These are phyloP conservation scores for Capromys pilorides DNA, from an alignment of 2,797 vertebrate species.

Conservation along the genomic window DNA sequence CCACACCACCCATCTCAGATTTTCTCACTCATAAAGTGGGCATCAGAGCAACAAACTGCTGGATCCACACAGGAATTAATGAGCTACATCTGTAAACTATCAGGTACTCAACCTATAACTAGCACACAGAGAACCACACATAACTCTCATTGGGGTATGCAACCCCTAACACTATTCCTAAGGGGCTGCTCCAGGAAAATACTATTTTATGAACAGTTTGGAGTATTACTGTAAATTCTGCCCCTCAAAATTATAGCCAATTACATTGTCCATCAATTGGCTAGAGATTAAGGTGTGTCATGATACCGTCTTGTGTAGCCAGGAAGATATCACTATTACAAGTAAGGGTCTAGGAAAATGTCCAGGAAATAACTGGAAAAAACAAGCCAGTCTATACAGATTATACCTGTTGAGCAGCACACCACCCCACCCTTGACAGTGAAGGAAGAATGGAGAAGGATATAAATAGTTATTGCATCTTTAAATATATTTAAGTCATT, in stretches of 20 bases:
- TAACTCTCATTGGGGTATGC: neutral
- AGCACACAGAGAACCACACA: neutral
- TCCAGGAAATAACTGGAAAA: neutral
- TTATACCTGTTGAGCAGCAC: neutral
- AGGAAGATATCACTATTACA: neutral
- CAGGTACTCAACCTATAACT: too few relatives aligned
- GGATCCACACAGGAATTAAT: neutral
- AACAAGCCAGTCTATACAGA: neutral
- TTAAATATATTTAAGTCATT: slow-evolving; percentile 11
- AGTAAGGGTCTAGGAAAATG: neutral
- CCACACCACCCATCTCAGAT: neutral
- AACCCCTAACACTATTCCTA: neutral
- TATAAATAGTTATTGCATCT: neutral
- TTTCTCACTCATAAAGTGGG: neutral
- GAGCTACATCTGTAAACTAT: neutral
- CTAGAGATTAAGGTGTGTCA: neutral
- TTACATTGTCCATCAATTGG: neutral
- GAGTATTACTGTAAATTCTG: neutral
- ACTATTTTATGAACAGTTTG: neutral
- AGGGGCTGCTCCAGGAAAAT: slow-evolving; percentile 11
- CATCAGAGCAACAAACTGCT: neutral
- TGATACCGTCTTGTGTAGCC: neutral
- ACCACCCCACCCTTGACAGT: neutral
- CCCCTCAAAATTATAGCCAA: neutral
- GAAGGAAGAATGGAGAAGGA: neutral